Evolutionary conservation across 2,797 vertebrate genomes (phyloP), one percentile per base, ranked within the genome.

Genomic region (Leptodactylus fallax): DNA sequence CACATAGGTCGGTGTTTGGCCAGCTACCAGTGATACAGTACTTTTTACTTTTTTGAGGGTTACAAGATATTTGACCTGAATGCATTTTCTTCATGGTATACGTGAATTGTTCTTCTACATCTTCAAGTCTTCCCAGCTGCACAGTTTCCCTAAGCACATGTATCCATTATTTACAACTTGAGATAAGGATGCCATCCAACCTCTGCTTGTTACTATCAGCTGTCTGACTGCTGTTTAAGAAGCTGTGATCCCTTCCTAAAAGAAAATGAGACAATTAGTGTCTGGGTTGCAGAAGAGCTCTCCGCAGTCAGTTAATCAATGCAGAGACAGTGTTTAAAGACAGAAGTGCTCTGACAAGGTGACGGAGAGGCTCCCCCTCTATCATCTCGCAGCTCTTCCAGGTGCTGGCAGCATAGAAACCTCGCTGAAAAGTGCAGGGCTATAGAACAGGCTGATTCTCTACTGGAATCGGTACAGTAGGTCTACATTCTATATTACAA

Each of bases 221-320:
- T 76, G 45, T 76, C 72, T 49, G 72, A 51, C 45, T 76, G 72
- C 72, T 76, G 47, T 76, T 76, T 51, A 76, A 51, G 72, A 51
- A 76, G 47, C 72, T 76, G 72, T 76, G 72, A 76, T 76, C 72
- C 72, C 72, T 76, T 76, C 47, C 72, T 76, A 49, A 76, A 72
- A 76, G 45, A 76, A 76, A 76, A 76, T 76, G 72, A 76, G 72
- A 76, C 72, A 76, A 76, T 76, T 76, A 72, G 45, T 49, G 5
- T 3, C 72, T 76, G 3, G 1, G 21, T 45, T 76, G 7, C 47
- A 49, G 47, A 76, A n/a, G 72, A 76, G 45, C 47, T 72, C 71
- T 47, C 45, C 51, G 72, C 47, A 76, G 72, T 76, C 72, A 76
- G 72, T n/a, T 76, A 76, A 76, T 76, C 72, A 76, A 76, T 76